A percentile compares a stretch with the other conserved stretches of the same genome.
Conservation (phyloP, 2,113 vertebrate genomes). For the Eleginops maclovinus region DNA sequence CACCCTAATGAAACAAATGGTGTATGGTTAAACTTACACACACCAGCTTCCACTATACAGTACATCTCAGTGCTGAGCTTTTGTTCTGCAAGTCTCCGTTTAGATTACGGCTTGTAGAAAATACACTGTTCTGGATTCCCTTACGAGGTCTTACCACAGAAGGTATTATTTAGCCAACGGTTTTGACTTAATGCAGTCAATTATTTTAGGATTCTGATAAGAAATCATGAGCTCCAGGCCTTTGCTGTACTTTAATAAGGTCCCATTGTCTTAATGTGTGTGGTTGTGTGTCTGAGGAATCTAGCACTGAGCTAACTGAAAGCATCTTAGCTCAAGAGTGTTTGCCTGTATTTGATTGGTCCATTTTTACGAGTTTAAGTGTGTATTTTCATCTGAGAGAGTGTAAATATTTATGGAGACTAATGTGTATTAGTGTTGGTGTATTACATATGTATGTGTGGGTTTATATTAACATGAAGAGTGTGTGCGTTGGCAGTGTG, state of each 20-base stretch:
- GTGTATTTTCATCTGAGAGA: conserved; percentile 21
- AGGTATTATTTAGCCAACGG: neutral
- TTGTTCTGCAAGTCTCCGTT: neutral
- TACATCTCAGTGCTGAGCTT: neutral
- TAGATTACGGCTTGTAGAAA: neutral
- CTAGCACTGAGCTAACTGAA: conserved; percentile 52
- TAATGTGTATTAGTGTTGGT: neutral
- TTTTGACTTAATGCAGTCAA: conserved; percentile 49
- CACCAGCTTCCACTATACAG: neutral
- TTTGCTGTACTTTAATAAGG: conserved; percentile 42
- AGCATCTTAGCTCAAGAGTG: conserved; percentile 41
- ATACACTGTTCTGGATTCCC: neutral
- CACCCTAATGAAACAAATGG: neutral
- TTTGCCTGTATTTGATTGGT: no score
- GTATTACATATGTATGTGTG: neutral
- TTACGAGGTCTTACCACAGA: neutral
- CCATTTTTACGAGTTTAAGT: neutral
- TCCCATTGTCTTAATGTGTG: conserved; percentile 39
- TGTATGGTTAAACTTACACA: neutral
- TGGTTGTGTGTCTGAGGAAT: conserved; percentile 28
- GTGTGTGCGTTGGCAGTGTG: conserved; percentile 56
- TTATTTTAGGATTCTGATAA: conserved; percentile 46
- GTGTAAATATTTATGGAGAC: conserved; percentile 12
- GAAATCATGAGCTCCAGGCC: conserved; percentile 9
- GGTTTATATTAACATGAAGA: neutral